Evolutionary conservation across 1,140 invertebrate genomes (phyloP), one percentile per base, ranked within the genome.

Genomic region (Lepidurus packardi): DNA sequence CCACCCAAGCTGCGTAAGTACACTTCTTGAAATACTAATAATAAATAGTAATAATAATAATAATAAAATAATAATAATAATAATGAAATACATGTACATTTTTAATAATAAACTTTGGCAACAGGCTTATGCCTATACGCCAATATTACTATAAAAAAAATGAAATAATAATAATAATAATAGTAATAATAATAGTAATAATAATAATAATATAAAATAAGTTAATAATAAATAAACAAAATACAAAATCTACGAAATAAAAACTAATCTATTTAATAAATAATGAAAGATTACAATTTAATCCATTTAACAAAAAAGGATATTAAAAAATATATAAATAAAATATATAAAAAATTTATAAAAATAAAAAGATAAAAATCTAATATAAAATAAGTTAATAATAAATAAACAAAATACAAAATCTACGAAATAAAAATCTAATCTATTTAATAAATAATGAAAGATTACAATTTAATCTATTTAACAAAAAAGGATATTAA

Each of bases 1-100:
- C 93, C 1, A 88, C 86, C 82, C 85, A 86, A 77, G 88, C 88
- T 82, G 82, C 82, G 88, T 89, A 83, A 85, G 86, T 85, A n/a
- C 81, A 34, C 7, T 7, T 78, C 34, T 34, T 34, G 4, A 34
- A 34, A 34, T 34, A 34, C 3, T 34, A 34, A n/a, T 13, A n/a
- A 13, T 65, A 65, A 65, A 11, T 65, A 65, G 13, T 13, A 11
- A 65, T 11, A 7, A 10, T 11, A 13, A 13, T 65, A 65, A 13
- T 65, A n/a, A 11, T 65, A 11, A 11, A n/a, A 65, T 11, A 11
- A 11, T 65, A n/a, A 11, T 11, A 65, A 7, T 47, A 11, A 47
- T 47, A 16, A n/a, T n/a, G n/a, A n/a, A n/a, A n/a, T n/a, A n/a
- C n/a, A n/a, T n/a, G n/a, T n/a, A n/a, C n/a, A n/a, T n/a, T n/a